Conservation (phyloP, 2,113 vertebrate species). For the Steatornis caripensis region DNA sequence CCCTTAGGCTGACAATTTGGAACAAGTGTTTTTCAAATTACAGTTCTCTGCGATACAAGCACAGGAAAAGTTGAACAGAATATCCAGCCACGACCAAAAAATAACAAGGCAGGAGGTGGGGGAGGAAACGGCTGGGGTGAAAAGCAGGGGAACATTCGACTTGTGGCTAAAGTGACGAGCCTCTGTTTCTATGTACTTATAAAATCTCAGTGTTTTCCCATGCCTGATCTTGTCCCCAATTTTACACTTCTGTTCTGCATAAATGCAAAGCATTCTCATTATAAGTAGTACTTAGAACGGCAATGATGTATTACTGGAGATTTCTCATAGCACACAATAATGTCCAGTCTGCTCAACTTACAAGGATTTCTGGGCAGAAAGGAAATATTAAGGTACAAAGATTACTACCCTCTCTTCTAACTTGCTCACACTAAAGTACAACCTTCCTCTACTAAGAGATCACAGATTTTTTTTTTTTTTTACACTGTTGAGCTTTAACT, state of each 20-base stretch:
- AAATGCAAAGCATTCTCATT: not conserved
- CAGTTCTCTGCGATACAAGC: not conserved
- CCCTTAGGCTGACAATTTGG: not conserved
- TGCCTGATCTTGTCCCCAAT: not conserved
- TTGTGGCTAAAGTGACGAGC: not conserved
- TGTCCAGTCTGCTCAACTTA: not conserved
- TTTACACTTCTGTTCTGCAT: not conserved
- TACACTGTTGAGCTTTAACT: not conserved
- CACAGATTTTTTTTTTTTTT: not conserved
- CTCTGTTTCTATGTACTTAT: fast-evolving
- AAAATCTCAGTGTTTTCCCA: not conserved
- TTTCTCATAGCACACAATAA: not conserved
- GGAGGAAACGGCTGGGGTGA: not conserved
- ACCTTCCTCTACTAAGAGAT: not conserved
- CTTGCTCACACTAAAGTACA: not conserved
- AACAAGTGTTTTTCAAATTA: not conserved
- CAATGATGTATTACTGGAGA: not conserved
- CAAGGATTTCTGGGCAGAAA: not conserved
- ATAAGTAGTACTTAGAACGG: not conserved
- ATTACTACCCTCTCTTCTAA: not conserved
- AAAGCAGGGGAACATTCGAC: not conserved
- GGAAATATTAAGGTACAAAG: not conserved
- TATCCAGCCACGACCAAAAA: not conserved
- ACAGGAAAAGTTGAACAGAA: not conserved
- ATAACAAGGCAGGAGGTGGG: not conserved